A percentile compares a stretch with the other conserved stretches of the same genome.
Conservation (phyloP, 2,888 invertebrate genomes). For the Andrena trimmerana region DNA sequence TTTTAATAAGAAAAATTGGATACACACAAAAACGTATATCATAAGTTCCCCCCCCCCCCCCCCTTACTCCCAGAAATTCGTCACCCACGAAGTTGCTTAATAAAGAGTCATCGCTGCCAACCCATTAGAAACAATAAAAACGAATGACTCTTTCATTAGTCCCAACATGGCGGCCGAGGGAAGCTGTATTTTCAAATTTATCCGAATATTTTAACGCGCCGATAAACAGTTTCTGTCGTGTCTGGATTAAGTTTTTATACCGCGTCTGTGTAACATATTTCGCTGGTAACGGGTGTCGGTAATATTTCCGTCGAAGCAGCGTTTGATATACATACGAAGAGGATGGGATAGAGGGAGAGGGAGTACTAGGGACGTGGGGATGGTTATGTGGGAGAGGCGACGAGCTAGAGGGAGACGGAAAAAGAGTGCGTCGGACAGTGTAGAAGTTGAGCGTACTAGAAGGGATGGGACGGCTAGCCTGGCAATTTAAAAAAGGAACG, state of each 20-base stretch:
- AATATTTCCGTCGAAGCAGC: slow-evolving; percentile 49
- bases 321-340: slow-evolving; percentile 34
- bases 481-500: slow-evolving; percentile 69
- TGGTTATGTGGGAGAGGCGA: not conserved
- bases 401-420: slow-evolving; percentile 3
- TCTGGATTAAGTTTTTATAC: slow-evolving; percentile 47
- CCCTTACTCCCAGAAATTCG: not conserved
- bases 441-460: slow-evolving; percentile 51
- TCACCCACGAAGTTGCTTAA: not conserved
- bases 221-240: slow-evolving; percentile 23
- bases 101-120: slow-evolving; percentile 3
- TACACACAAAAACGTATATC: not conserved
- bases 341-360: not conserved
- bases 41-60: not conserved
- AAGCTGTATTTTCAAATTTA: slow-evolving; percentile 20
- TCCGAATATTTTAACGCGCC: slow-evolving; percentile 2
- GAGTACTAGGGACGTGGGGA: not conserved
- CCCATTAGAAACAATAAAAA: slow-evolving; percentile 3
- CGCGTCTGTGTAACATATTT: slow-evolving; percentile 52
- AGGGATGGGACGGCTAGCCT: slow-evolving; percentile 61
- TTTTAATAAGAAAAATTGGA: too few species aligned
- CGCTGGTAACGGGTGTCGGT: slow-evolving; percentile 53
- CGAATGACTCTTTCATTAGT: not conserved
- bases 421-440: slow-evolving; percentile 33
- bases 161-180: not conserved